Evolutionary conservation across 2,888 invertebrate species (phyloP).

Genomic region (Marronus borbonicus): DNA sequence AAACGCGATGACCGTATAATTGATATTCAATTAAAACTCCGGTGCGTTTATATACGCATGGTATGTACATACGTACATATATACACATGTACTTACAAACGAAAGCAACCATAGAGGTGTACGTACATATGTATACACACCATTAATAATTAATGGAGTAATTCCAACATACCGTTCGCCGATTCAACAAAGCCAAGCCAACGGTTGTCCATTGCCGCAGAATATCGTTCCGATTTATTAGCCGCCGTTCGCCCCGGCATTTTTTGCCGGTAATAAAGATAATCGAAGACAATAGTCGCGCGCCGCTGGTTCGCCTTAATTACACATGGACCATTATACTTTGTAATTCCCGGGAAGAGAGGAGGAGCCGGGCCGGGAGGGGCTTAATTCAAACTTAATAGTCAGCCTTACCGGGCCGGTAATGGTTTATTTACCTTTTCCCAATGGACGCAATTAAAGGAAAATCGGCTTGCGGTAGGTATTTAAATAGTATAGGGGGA

Average conservation of each 20-base stretch:
- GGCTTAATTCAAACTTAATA: constrained; percentile 43
- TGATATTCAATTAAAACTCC: constrained; percentile 34
- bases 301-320: constrained; percentile 21
- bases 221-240: constrained; percentile 30
- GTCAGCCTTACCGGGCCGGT: constrained; percentile 30
- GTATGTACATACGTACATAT: constrained; percentile 4
- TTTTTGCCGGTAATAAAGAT: constrained; percentile 44
- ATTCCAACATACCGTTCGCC: not conserved
- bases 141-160: constrained; percentile 44
- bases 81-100: not conserved
- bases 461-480: constrained; percentile 30
- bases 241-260: not conserved
- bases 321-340: constrained; percentile 29
- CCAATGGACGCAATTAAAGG: constrained; percentile 40
- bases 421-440: constrained; percentile 45
- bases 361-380: not conserved
- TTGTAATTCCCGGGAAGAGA: not conserved
- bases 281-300: constrained; percentile 37
- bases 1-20: constrained; percentile 35
- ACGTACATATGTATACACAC: not conserved
- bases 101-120: too few relatives aligned
- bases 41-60: not conserved
- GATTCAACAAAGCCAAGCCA: not conserved
- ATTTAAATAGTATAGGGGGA: constrained; percentile 3
- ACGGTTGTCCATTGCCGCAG: not conserved